A percentile compares a stretch with the other conserved stretches of the same genome.
Evolutionary conservation across 2,113 vertebrate genomes (phyloP).

Genomic region (Thamnophis sirtalis): DNA sequence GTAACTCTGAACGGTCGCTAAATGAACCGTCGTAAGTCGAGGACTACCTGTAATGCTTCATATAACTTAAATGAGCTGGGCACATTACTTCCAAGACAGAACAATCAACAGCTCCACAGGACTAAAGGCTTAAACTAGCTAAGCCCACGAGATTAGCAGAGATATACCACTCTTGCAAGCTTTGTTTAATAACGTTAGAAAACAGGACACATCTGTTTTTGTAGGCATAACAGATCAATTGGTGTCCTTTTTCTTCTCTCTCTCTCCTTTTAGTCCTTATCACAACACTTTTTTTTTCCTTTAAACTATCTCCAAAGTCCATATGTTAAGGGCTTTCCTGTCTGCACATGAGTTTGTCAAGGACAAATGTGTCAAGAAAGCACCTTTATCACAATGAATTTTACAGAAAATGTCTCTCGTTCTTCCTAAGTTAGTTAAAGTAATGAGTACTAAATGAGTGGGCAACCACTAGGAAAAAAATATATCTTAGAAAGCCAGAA

Average conservation of each 20-base stretch:
- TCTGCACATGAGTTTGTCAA: background rate
- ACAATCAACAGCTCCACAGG: background rate
- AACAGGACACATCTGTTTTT: constrained; percentile 8
- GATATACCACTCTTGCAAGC: background rate
- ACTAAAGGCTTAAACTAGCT: background rate
- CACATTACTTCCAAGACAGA: background rate
- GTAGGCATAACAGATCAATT: background rate
- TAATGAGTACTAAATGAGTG: background rate
- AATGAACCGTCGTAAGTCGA: background rate
- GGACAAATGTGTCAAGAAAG: background rate
- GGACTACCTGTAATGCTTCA: background rate
- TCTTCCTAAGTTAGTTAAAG: background rate
- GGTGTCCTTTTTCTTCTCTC: background rate
- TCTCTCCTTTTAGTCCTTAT: rapidly evolving
- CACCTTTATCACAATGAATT: background rate
- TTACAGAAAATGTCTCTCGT: background rate
- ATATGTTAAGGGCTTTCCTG: constrained; percentile 9
- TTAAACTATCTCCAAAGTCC: constrained; percentile 1
- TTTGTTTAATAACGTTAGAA: background rate
- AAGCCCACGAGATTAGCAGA: background rate
- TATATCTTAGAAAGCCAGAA: background rate
- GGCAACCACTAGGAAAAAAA: background rate
- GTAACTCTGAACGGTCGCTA: background rate
- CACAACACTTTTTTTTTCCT: background rate
- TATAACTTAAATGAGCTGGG: background rate